Percentiles rank a stretch among this genome's conserved stretches.
Conservation (phyloP, 2,113 vertebrate genomes). For the Seriola rivoliana region DNA sequence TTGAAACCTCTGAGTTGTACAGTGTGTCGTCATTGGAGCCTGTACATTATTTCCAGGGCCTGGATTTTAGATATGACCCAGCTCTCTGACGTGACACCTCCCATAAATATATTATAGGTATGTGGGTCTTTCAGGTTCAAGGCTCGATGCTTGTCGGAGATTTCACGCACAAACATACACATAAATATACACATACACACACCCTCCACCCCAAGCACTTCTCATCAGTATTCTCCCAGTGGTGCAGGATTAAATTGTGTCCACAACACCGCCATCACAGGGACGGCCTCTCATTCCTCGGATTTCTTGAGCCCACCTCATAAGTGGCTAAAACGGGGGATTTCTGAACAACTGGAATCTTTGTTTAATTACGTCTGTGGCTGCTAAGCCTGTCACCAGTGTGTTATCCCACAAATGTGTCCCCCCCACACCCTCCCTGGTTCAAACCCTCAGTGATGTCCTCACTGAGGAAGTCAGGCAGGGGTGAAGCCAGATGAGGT, state of each 20-base stretch:
- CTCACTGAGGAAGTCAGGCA: conserved; percentile 11
- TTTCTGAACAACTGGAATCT: conserved; percentile 58
- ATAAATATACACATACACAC: conserved; percentile 1
- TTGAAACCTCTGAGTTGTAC: conserved; percentile 36
- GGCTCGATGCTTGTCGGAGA: conserved; percentile 37
- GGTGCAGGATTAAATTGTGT: conserved; percentile 61
- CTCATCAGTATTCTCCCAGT: conserved; percentile 68
- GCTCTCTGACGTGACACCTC: conserved; percentile 31
- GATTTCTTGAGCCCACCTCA: conserved; percentile 61
- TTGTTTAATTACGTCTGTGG: conserved; percentile 53
- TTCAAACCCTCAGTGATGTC: conserved; percentile 17
- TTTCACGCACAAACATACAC: conserved; percentile 12
- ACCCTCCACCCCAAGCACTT: conserved; percentile 3
- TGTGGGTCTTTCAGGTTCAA: conserved; percentile 45
- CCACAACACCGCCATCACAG: conserved; percentile 31
- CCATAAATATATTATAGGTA: conserved; percentile 57
- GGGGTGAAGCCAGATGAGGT: conserved; percentile 27
- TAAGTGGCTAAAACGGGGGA: conserved; percentile 41
- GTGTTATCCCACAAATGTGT: background rate
- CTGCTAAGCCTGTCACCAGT: conserved; percentile 19
- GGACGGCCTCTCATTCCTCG: conserved; percentile 46
- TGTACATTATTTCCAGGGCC: conserved; percentile 25
- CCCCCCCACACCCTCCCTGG: background rate
- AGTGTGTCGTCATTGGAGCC: conserved; percentile 29
- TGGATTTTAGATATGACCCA: conserved; percentile 21